Percentiles rank a stretch among this genome's conserved stretches.
These are phyloP conservation scores for Pristionchus mayeri DNA, from an alignment of 2,888 invertebrate species.

Conservation along the genomic window DNA sequence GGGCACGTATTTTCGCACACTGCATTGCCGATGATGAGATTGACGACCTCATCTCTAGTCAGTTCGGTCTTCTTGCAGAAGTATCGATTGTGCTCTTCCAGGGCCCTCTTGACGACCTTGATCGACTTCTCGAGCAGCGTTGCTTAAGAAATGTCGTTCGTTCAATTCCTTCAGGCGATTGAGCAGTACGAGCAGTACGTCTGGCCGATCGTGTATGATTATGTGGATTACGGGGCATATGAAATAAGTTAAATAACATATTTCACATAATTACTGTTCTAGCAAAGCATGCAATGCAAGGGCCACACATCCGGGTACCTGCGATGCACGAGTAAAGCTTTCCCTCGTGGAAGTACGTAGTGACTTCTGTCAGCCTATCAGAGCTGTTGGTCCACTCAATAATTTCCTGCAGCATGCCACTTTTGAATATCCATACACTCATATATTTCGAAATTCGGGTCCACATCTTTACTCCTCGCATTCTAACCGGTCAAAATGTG, in stretches of 20 bases:
- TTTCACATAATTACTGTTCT: too few species aligned
- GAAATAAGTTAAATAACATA: too few species aligned
- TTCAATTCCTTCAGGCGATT: too few species aligned
- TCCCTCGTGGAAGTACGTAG: not conserved
- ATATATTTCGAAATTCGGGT: too few species aligned
- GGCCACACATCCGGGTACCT: too few species aligned
- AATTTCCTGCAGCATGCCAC: not conserved
- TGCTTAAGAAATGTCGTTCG: too few species aligned
- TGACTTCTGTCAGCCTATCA: not conserved
- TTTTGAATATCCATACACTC: not conserved
- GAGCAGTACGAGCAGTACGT: too few species aligned
- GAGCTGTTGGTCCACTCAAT: not conserved
- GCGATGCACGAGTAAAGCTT: not conserved
- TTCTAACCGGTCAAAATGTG: too few species aligned
- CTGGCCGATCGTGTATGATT: too few species aligned
- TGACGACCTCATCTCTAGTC: not conserved
- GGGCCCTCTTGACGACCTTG: not conserved
- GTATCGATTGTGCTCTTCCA: slow-evolving; percentile 10
- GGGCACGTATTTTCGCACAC: slow-evolving; percentile 30
- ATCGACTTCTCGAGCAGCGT: not conserved
- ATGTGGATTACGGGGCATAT: too few species aligned
- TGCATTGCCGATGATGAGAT: not conserved
- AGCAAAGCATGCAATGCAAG: too few species aligned
- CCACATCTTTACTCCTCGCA: too few species aligned
- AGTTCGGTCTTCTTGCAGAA: slow-evolving; percentile 25